A percentile compares a stretch with the other conserved stretches of the same genome.
These are phyloP conservation scores for Lynx canadensis DNA, from an alignment of 2,113 vertebrate genomes.

Conservation along the genomic window DNA sequence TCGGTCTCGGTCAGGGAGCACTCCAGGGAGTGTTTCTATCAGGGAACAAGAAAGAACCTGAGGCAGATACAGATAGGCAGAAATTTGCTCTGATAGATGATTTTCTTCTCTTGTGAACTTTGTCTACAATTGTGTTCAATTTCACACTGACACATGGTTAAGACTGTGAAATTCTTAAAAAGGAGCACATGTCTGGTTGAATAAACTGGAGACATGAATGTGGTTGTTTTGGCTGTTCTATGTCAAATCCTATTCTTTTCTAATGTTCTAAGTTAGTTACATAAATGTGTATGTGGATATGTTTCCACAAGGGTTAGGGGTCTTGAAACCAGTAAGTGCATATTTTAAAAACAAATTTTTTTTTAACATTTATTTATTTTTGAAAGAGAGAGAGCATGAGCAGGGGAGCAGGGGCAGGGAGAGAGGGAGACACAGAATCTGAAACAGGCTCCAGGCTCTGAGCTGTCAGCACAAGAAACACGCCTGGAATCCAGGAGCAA, in stretches of 20 bases:
- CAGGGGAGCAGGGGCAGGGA: too few relatives aligned
- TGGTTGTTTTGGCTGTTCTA: not conserved
- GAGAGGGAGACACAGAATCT: too few relatives aligned
- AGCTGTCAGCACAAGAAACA: too few relatives aligned
- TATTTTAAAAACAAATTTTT: not conserved
- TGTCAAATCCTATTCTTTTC: not conserved
- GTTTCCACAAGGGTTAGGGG: not conserved
- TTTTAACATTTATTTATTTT: too few relatives aligned
- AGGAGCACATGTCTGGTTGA: not conserved
- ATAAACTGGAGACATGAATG: not conserved
- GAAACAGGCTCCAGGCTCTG: too few relatives aligned
- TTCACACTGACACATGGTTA: not conserved
- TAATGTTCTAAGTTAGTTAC: not conserved
- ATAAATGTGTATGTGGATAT: not conserved
- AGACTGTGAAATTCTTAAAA: not conserved
- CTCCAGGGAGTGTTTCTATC: slow-evolving; percentile 88
- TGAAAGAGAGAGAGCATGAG: too few relatives aligned
- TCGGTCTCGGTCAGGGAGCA: slow-evolving; percentile 89
- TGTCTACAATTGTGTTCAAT: not conserved
- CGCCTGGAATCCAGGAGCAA: too few relatives aligned
- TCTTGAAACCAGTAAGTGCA: not conserved
- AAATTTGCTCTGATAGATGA: not conserved
- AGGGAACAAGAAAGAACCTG: not conserved
- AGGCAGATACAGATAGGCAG: not conserved
- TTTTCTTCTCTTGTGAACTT: not conserved